Conservation (phyloP, 2,113 vertebrate species). For the Colaptes auratus region DNA sequence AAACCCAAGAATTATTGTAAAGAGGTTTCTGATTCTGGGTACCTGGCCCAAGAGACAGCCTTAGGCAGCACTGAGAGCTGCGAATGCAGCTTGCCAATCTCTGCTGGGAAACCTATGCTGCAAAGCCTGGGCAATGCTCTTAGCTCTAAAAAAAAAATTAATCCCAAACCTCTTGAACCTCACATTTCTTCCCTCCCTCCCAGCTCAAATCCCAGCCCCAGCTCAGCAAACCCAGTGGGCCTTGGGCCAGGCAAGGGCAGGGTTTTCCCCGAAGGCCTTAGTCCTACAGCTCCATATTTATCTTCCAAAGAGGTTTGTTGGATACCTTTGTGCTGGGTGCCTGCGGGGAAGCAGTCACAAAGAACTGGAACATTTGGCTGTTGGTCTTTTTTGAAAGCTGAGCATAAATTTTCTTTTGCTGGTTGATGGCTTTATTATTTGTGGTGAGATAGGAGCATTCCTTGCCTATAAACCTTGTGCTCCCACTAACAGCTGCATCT, state of each 20-base stretch:
- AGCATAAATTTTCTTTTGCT: neutral
- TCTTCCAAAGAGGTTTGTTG: neutral
- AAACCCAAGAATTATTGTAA: neutral
- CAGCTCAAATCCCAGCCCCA: neutral
- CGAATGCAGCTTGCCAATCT: neutral
- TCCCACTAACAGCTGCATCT: neutral
- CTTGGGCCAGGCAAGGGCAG: conserved; percentile 19
- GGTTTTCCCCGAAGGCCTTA: conserved; percentile 19
- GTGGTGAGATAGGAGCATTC: neutral
- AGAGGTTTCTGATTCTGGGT: conserved; percentile 5
- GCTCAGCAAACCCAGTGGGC: conserved; percentile 1
- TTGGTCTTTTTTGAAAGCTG: neutral
- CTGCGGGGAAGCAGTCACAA: conserved; percentile 22
- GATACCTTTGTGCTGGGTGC: neutral
- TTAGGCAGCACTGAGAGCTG: neutral
- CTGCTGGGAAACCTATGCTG: neutral
- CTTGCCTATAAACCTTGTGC: neutral
- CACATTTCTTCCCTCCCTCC: neutral
- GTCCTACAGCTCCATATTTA: conserved; percentile 5
- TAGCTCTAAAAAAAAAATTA: neutral
- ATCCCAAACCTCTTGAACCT: neutral
- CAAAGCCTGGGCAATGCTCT: neutral
- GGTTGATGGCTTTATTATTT: conserved; percentile 6
- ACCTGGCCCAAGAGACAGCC: neutral
- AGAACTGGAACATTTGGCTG: neutral